Evolutionary conservation across 2,888 invertebrate species (phyloP).

Genomic region (Flexamia atlantica): DNA sequence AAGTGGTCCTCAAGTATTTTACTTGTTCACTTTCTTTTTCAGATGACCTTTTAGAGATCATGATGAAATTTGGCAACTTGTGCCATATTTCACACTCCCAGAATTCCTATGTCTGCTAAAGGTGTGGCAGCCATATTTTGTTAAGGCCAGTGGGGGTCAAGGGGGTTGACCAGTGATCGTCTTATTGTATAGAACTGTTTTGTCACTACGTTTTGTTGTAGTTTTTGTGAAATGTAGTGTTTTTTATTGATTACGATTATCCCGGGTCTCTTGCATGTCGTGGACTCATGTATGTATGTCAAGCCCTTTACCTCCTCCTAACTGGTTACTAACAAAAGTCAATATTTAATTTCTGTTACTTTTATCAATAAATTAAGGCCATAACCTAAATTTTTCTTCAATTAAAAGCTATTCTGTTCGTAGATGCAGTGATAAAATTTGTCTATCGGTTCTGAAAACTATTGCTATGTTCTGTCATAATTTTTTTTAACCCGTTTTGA

Average conservation of each 20-base stretch:
- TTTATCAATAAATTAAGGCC: constrained; percentile 51
- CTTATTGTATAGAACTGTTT: constrained; percentile 37
- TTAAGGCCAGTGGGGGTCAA: constrained; percentile 70
- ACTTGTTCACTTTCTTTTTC: constrained; percentile 36
- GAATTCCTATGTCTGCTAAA: constrained; percentile 69
- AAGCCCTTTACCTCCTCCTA: not conserved
- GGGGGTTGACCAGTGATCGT: constrained; percentile 66
- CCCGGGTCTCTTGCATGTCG: constrained; percentile 20
- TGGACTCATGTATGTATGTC: constrained; percentile 41
- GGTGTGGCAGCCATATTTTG: constrained; percentile 73
- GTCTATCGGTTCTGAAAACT: too few species aligned
- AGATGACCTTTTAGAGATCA: constrained; percentile 33
- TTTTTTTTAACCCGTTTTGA: too few species aligned
- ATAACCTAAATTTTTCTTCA: constrained; percentile 40
- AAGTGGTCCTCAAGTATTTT: too few species aligned
- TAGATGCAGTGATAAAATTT: too few species aligned
- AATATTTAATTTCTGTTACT: constrained; percentile 35
- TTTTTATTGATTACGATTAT: not conserved
- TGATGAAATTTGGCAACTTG: constrained; percentile 64
- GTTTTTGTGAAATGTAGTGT: constrained; percentile 42
- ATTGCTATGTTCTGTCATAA: too few species aligned
- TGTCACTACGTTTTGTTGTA: constrained; percentile 4
- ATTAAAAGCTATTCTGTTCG: too few species aligned
- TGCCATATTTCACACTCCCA: constrained; percentile 69
- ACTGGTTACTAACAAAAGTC: constrained; percentile 24